phyloP scores from a whole-genome alignment of 2,888 invertebrate genomes.

The Marasmarcha lunaedactyla region DNA sequence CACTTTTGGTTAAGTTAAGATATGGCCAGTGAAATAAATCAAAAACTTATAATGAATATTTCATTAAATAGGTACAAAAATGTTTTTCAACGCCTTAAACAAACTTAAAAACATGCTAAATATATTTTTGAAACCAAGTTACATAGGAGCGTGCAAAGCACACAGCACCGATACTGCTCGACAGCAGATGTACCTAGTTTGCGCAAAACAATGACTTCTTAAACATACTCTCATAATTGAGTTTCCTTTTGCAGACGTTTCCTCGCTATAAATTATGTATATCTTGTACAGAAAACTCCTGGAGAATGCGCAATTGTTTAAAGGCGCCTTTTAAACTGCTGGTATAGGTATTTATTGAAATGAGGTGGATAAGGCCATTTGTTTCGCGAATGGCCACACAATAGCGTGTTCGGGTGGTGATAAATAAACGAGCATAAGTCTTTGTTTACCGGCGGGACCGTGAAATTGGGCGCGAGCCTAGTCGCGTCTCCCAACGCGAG shows the following conservation, averaged over 20 bases:
- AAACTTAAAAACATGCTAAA: not conserved
- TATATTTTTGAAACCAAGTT: not conserved
- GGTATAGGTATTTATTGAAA: too few species aligned
- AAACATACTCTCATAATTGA: conserved; percentile 1
- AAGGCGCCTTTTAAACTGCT: not conserved
- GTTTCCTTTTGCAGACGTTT: conserved; percentile 1
- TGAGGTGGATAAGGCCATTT: too few species aligned
- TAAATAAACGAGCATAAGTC: conserved; percentile 25
- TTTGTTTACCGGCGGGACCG: conserved; percentile 19
- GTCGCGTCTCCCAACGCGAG: conserved; percentile 22
- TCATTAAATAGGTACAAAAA: too few species aligned
- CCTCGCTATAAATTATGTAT: conserved; percentile 1
- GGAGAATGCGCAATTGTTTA: not conserved
- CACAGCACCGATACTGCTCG: not conserved
- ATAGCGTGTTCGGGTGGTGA: conserved; percentile 18
- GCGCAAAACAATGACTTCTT: not conserved
- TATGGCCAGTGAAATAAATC: too few species aligned
- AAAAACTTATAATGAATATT: too few species aligned
- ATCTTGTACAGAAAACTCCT: conserved; percentile 1
- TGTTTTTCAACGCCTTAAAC: too few species aligned
- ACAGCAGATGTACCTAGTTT: conserved; percentile 1
- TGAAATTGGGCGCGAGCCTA: conserved; percentile 23
- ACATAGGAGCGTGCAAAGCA: not conserved
- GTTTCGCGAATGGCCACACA: conserved; percentile 15
- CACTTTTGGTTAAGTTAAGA: too few species aligned